Evolutionary conservation across 1,140 invertebrate genomes (phyloP).

Genomic region (Drosophila kohkoa): DNA sequence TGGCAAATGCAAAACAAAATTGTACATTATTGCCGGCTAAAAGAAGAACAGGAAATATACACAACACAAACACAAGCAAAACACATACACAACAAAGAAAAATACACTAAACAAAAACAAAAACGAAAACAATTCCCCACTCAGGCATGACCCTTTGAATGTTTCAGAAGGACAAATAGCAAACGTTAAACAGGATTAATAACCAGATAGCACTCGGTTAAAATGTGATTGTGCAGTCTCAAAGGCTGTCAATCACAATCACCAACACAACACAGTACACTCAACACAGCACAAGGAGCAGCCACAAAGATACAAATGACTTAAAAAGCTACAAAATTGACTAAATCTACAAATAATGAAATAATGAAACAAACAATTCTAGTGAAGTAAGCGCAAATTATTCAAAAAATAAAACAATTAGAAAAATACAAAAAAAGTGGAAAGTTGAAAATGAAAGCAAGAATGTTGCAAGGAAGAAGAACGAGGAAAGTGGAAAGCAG

Average conservation of each 20-base stretch:
- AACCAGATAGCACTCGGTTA: slow-evolving; percentile 28
- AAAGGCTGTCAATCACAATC: slow-evolving; percentile 11
- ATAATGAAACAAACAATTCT: slow-evolving; percentile 24
- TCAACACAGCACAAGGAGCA: slow-evolving; percentile 43
- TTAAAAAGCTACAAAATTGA: slow-evolving; percentile 26
- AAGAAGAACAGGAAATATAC: slow-evolving; percentile 2
- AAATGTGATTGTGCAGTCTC: slow-evolving; percentile 6
- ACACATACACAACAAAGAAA: slow-evolving; percentile 24
- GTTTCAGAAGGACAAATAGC: slow-evolving; percentile 64
- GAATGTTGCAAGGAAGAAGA: slow-evolving; percentile 8
- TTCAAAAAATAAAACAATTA: slow-evolving; percentile 43
- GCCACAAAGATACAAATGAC: slow-evolving; percentile 75
- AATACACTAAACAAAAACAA: slow-evolving; percentile 19
- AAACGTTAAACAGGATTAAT: slow-evolving; percentile 36
- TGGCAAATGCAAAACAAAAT: slow-evolving; percentile 19
- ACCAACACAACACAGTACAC: slow-evolving; percentile 45
- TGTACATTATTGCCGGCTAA: slow-evolving; percentile 21
- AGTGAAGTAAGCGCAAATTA: slow-evolving; percentile 49
- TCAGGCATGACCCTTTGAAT: slow-evolving; percentile 72
- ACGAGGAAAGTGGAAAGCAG: slow-evolving; percentile 18
- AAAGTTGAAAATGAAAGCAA: slow-evolving; percentile 32
- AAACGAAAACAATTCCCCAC: slow-evolving; percentile 42
- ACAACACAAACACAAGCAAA: slow-evolving; percentile 19
- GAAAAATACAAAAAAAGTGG: slow-evolving; percentile 31
- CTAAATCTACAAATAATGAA: slow-evolving; percentile 12